Evolutionary conservation across 2,797 vertebrate genomes (phyloP).

Genomic region (Crenuchus spilurus): DNA sequence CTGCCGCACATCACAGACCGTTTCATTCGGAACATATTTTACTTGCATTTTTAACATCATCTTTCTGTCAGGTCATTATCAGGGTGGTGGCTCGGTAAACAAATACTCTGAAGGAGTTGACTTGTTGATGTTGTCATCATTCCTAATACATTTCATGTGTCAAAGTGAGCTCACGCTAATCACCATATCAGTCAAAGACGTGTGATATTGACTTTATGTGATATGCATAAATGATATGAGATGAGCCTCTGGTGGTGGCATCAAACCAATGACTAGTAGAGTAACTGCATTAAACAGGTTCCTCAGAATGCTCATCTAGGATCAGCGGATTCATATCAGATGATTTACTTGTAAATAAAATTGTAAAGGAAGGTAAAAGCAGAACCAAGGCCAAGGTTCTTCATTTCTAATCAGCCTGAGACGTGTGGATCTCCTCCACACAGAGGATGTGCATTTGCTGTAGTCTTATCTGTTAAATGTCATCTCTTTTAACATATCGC

Average conservation of each 20-base stretch:
- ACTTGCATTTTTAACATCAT: slow-evolving; percentile 66
- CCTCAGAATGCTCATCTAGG: neutral
- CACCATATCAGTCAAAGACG: slow-evolving; percentile 22
- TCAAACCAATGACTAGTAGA: no score
- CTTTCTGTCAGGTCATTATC: slow-evolving; percentile 68
- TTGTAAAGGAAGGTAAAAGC: neutral
- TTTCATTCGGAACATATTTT: slow-evolving; percentile 66
- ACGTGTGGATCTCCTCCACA: neutral
- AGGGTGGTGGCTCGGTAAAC: slow-evolving; percentile 72
- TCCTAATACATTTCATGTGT: slow-evolving; percentile 59
- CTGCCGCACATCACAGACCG: slow-evolving; percentile 61
- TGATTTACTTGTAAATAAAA: neutral
- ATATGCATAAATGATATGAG: neutral
- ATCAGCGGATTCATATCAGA: no score
- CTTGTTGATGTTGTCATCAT: slow-evolving; percentile 63
- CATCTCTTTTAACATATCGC: slow-evolving; percentile 29
- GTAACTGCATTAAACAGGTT: neutral
- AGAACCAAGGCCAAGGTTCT: neutral
- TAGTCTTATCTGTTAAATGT: slow-evolving; percentile 21
- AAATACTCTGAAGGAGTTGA: slow-evolving; percentile 64
- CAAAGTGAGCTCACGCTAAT: slow-evolving; percentile 24
- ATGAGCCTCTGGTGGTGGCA: no score
- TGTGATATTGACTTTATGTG: neutral
- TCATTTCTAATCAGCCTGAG: neutral
- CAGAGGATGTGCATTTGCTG: neutral